A percentile compares a stretch with the other conserved stretches of the same genome.
These are phyloP conservation scores for Ashinkailepas kermadecensis DNA, from an alignment of 2,888 invertebrate genomes.

Conservation along the genomic window DNA sequence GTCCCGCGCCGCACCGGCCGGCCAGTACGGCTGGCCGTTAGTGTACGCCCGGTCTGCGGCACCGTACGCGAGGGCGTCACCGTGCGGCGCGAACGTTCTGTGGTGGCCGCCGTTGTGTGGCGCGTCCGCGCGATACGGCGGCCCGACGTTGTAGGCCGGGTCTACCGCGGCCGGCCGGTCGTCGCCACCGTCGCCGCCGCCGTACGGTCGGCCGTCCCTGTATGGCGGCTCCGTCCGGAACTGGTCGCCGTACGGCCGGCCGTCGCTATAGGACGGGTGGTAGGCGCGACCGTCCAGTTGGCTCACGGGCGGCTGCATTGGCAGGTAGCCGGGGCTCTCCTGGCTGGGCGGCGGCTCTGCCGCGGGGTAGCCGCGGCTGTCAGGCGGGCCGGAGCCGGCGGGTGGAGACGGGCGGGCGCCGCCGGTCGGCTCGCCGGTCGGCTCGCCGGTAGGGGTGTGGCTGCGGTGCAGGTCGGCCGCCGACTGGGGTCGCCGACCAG, in stretches of 20 bases:
- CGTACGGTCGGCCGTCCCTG: background rate
- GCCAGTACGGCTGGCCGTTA: background rate
- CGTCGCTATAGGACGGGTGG: background rate
- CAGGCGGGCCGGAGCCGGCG: background rate
- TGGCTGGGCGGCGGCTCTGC: background rate
- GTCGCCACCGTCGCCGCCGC: background rate
- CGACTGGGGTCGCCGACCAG: slow-evolving; percentile 27
- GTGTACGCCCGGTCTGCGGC: too few species aligned
- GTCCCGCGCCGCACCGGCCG: background rate
- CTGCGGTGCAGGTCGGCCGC: slow-evolving; percentile 50
- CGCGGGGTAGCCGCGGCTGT: background rate
- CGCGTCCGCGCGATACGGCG: background rate
- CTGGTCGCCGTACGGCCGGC: background rate
- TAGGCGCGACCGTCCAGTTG: background rate
- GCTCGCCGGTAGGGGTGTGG: slow-evolving; percentile 89
- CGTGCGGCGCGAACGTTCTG: background rate
- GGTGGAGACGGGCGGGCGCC: background rate
- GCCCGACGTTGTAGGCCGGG: background rate
- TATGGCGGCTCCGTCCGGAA: background rate
- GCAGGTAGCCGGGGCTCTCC: background rate
- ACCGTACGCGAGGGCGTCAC: too few species aligned
- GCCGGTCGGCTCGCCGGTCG: slow-evolving; percentile 50
- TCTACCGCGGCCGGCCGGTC: background rate
- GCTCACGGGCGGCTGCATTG: background rate
- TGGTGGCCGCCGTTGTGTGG: background rate